Percentiles rank a stretch among this genome's conserved stretches.
These are phyloP conservation scores for Ageneiosus marmoratus DNA, from an alignment of 2,113 vertebrate species.

Conservation along the genomic window DNA sequence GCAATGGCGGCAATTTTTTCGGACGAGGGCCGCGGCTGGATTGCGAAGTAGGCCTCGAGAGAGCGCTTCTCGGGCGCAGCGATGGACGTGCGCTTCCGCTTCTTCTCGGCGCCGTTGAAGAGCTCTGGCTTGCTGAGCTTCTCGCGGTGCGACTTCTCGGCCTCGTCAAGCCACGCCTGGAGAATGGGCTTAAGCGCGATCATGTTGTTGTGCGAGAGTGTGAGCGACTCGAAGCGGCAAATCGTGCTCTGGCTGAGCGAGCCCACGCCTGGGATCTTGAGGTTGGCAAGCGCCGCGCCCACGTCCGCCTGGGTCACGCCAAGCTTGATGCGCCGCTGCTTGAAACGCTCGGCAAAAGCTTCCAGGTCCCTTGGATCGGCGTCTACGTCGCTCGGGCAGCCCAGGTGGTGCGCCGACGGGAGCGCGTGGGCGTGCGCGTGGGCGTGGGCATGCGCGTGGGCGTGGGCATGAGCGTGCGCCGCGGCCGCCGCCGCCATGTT, in stretches of 20 bases:
- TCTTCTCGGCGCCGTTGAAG: constrained; percentile 95
- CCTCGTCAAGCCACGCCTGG: constrained; percentile 98
- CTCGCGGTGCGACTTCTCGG: constrained; percentile 95
- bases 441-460: constrained; percentile 82
- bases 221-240: constrained; percentile 97
- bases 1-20: constrained; percentile 98
- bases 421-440: constrained; percentile 93
- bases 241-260: constrained; percentile 99
- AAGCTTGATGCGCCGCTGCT: constrained; percentile 97
- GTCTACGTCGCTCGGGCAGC: constrained; percentile 96
- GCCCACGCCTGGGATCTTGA: constrained; percentile 97
- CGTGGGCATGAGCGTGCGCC: constrained; percentile 79
- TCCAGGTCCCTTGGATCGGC: constrained; percentile 97
- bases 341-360: constrained; percentile 97
- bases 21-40: constrained; percentile 94
- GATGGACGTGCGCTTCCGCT: constrained; percentile 96
- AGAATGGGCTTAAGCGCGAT: constrained; percentile 96
- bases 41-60: constrained; percentile 95
- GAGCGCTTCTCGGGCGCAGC: constrained; percentile 95
- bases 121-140: constrained; percentile 97
- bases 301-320: constrained; percentile 97
- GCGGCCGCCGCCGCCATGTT: constrained; percentile 89
- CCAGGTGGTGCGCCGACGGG: constrained; percentile 83
- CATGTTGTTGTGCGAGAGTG: constrained; percentile 98
- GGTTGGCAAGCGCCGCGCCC: constrained; percentile 92